Base-by-base conservation (phyloP, 2,113 vertebrate genomes). In the Salvelinus sp. region DNA sequence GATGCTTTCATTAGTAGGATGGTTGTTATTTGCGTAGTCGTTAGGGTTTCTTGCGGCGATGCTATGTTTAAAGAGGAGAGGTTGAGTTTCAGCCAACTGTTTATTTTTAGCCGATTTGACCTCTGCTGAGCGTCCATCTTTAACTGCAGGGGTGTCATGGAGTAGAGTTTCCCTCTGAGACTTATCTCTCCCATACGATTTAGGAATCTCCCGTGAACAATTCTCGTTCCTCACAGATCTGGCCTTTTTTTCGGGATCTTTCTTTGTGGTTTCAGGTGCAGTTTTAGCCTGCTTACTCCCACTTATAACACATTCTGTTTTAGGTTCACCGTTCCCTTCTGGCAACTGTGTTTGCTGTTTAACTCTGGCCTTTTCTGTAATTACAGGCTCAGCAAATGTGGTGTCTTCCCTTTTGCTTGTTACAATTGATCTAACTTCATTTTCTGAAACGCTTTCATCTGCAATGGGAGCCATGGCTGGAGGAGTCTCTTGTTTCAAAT, bases 21-120 rank as follows among this genome's bases (percentile, higher is more conserved):
- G 10, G 1, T 10, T 73, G 75, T 76, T 66, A 62, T 81, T 74
- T 62, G 64, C 60, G 16, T 48, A 18, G 33, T 77, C 75, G 65
- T 83, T 81, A 1, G 12, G 73, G 78, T 85, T 69, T 47, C 57
- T 50, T 75, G 63, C 23, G 57, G 27, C 75, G 67, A 65, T 72
- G 30, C 83, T 70, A 1, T 86, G 73, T 54, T 86, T 83, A 73
- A 78, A 18, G 74, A 73, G 70, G 79, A 23, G 47, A 38, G 70
- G 20, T 84, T 87, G 78, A 38, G 80, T 88, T 85, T 88, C 82
- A 82, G 77, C 65, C 23, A 73, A 6, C 10, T 50, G 14, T 81
- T 86, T 84, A 87, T 87, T 90, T 87, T 86, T 85, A 85, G 79
- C 63, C 7, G 44, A 67, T 72, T 69, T 69, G 77, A 74, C 80